A percentile compares a stretch with the other conserved stretches of the same genome.
These are phyloP conservation scores for Cybosia mesomella DNA, from an alignment of 2,888 invertebrate genomes.

Conservation along the genomic window DNA sequence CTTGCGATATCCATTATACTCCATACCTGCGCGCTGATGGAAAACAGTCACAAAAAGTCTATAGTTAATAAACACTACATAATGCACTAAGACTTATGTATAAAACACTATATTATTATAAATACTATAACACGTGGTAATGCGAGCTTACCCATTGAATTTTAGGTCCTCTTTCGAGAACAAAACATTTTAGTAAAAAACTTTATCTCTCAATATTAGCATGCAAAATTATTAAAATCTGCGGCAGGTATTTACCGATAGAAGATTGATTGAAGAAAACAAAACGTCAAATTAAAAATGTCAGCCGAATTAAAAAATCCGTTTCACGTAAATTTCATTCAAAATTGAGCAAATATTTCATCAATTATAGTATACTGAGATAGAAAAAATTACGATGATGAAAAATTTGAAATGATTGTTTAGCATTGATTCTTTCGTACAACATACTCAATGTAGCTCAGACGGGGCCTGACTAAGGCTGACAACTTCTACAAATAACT, in stretches of 20 bases:
- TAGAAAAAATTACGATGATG: neutral
- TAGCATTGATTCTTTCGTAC: no score
- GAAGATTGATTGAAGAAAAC: conserved; percentile 54
- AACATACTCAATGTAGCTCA: no score
- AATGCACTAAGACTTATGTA: conserved; percentile 42
- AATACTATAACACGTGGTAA: conserved; percentile 30
- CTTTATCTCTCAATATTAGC: conserved; percentile 34
- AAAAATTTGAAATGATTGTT: no score
- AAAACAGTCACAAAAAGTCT: conserved; percentile 67
- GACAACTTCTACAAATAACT: no score
- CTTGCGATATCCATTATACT: conserved; percentile 80
- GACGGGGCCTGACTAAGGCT: no score
- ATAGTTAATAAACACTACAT: conserved; percentile 64
- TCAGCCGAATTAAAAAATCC: conserved; percentile 47
- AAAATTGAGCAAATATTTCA: neutral
- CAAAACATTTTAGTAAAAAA: conserved; percentile 72
- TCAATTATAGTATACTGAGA: neutral
- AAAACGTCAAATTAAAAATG: conserved; percentile 67
- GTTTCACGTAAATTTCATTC: conserved; percentile 35
- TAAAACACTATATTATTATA: conserved; percentile 44
- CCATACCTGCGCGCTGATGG: conserved; percentile 83
- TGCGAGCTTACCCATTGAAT: conserved; percentile 79
- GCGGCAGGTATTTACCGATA: conserved; percentile 57
- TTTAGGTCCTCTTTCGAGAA: conserved; percentile 84
- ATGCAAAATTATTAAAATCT: conserved; percentile 49